Conservation (phyloP, 2,797 vertebrate species). For the Rhyacichthys aspro region DNA sequence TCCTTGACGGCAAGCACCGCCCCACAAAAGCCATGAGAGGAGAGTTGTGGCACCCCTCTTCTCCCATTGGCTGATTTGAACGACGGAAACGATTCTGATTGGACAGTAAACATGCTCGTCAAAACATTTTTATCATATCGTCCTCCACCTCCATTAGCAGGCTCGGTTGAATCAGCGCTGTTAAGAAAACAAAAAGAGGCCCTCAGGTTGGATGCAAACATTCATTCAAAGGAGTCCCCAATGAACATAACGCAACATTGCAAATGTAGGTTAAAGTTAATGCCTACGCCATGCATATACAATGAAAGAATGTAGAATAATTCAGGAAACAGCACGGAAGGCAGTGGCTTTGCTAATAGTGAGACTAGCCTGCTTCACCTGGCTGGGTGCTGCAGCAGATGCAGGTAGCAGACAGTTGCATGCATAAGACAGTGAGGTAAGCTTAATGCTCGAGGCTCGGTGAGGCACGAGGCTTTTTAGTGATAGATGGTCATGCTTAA, state of each 20-base stretch:
- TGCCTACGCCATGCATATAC: slow-evolving; percentile 5
- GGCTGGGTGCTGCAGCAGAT: slow-evolving; percentile 47
- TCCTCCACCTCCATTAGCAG: slow-evolving; percentile 68
- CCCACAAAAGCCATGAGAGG: slow-evolving; percentile 50
- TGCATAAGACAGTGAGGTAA: not conserved
- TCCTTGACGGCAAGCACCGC: slow-evolving; percentile 45
- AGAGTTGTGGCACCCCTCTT: not conserved
- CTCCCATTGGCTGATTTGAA: slow-evolving; percentile 78
- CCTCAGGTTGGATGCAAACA: slow-evolving; percentile 72
- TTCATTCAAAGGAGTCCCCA: slow-evolving; percentile 58
- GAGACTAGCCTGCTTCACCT: slow-evolving; percentile 44
- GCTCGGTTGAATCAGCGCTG: slow-evolving; percentile 76
- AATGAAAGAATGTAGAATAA: not conserved
- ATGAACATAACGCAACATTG: slow-evolving; percentile 45
- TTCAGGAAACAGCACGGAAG: not conserved
- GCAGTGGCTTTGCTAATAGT: not conserved
- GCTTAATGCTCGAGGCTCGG: not conserved
- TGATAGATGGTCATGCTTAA: no score
- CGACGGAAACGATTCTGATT: slow-evolving; percentile 38
- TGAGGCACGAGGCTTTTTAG: not conserved
- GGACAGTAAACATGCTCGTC: slow-evolving; percentile 41
- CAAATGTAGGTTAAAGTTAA: slow-evolving; percentile 18
- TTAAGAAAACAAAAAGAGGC: slow-evolving; percentile 85
- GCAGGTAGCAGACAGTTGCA: slow-evolving; percentile 26
- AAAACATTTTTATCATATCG: slow-evolving; percentile 19